Evolutionary conservation across 2,797 vertebrate species (phyloP).

Genomic region (Coluber constrictor): DNA sequence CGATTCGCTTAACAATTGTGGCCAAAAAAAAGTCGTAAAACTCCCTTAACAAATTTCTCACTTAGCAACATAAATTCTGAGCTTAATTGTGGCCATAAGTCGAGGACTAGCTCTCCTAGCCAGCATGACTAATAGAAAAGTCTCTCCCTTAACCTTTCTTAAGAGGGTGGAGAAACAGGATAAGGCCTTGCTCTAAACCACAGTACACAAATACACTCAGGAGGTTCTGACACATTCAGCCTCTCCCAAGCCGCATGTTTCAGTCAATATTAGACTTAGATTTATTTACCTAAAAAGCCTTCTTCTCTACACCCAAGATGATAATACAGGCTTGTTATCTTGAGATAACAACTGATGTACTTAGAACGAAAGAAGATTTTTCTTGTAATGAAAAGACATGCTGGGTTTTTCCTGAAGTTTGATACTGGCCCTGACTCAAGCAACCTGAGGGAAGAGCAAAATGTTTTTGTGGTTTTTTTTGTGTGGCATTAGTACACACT

Average conservation of each 20-base stretch:
- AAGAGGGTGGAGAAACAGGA: conserved; percentile 10
- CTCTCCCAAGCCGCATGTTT: background rate
- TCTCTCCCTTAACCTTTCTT: background rate
- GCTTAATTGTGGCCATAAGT: background rate
- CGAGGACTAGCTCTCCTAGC: background rate
- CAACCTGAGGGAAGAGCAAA: background rate
- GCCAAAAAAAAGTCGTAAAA: background rate
- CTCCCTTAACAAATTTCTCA: background rate
- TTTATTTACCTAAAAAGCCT: background rate
- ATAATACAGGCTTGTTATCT: background rate
- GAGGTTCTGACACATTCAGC: background rate
- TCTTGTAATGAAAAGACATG: background rate
- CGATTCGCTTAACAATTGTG: background rate
- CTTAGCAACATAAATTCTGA: background rate
- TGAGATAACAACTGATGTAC: background rate
- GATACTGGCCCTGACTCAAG: background rate
- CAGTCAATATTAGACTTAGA: conserved; percentile 4
- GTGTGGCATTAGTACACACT: background rate
- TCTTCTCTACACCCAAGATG: background rate
- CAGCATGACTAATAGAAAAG: background rate
- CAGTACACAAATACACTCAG: background rate
- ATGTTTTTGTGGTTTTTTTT: background rate
- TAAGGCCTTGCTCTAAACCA: background rate
- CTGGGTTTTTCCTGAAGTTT: background rate
- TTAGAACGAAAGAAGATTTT: background rate